Conservation (phyloP, 2,113 vertebrate species). For the Toxostoma redivivum region DNA sequence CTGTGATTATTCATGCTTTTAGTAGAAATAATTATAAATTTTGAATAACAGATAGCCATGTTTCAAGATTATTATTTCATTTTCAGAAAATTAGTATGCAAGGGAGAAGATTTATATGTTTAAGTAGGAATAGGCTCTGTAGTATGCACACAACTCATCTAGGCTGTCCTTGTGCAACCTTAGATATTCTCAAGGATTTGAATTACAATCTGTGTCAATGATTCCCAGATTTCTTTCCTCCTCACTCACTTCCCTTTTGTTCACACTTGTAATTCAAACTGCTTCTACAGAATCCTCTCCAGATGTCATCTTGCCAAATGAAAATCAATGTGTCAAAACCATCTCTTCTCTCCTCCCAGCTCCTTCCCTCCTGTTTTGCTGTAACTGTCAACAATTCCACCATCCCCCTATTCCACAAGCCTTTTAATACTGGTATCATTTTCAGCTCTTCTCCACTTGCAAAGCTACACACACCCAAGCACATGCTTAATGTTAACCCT, state of each 20-base stretch:
- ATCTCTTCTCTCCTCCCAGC: neutral
- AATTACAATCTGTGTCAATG: neutral
- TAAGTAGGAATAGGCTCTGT: neutral
- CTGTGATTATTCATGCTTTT: neutral
- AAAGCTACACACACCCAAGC: neutral
- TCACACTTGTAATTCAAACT: constrained; percentile 43
- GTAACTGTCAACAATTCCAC: neutral
- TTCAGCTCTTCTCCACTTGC: neutral
- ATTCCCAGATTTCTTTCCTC: constrained; percentile 9
- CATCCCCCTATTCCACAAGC: neutral
- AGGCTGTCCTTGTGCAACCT: constrained; percentile 6
- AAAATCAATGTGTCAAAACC: neutral
- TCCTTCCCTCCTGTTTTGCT: neutral
- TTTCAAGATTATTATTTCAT: neutral
- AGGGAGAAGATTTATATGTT: neutral
- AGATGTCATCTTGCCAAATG: neutral
- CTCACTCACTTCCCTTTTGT: constrained; percentile 7
- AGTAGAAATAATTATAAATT: neutral
- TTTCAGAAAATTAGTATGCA: neutral
- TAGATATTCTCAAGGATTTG: neutral
- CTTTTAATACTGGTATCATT: neutral
- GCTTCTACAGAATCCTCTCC: constrained; percentile 18
- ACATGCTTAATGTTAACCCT: neutral
- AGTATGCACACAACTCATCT: neutral
- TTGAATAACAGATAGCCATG: neutral